A percentile compares a stretch with the other conserved stretches of the same genome.
These are phyloP conservation scores for Cheilosia grossa DNA, from an alignment of 2,888 invertebrate species.

Conservation along the genomic window DNA sequence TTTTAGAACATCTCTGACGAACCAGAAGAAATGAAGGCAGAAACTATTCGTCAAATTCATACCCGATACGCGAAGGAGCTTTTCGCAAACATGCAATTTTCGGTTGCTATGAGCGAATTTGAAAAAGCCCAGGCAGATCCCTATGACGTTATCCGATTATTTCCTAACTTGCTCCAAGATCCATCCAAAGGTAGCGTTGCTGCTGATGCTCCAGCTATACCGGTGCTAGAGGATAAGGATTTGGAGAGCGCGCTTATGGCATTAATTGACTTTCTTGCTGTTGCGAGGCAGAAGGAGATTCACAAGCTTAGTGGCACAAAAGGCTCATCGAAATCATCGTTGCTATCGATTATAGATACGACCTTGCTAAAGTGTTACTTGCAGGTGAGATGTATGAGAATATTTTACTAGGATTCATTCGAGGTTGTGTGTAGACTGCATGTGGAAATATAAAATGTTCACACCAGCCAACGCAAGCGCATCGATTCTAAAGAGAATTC, in stretches of 20 bases:
- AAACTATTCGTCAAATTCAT: constrained; percentile 94
- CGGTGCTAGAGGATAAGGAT: constrained; percentile 90
- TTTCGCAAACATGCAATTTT: constrained; percentile 94
- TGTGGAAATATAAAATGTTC: too few species aligned
- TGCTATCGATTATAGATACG: constrained; percentile 97
- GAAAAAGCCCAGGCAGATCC: constrained; percentile 95
- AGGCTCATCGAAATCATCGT: constrained; percentile 78
- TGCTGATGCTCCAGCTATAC: constrained; percentile 63
- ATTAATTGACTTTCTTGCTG: constrained; percentile 94
- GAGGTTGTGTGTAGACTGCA: neutral
- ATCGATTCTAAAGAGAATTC: neutral
- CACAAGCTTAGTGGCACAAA: constrained; percentile 81
- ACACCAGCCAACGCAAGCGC: neutral
- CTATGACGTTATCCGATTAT: constrained; percentile 96
- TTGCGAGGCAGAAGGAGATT: constrained; percentile 86
- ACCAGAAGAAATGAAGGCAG: constrained; percentile 90
- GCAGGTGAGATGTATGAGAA: constrained; percentile 85
- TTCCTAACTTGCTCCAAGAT: constrained; percentile 90
- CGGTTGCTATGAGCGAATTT: constrained; percentile 96
- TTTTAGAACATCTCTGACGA: constrained; percentile 92
- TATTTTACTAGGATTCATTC: neutral
- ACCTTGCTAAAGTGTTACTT: constrained; percentile 98
- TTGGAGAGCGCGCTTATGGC: constrained; percentile 94
- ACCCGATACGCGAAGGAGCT: constrained; percentile 95
- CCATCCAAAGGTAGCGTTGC: constrained; percentile 74